A percentile compares a stretch with the other conserved stretches of the same genome.
Conservation (phyloP, 1,140 invertebrate genomes). For the Drosophila repletoides region DNA sequence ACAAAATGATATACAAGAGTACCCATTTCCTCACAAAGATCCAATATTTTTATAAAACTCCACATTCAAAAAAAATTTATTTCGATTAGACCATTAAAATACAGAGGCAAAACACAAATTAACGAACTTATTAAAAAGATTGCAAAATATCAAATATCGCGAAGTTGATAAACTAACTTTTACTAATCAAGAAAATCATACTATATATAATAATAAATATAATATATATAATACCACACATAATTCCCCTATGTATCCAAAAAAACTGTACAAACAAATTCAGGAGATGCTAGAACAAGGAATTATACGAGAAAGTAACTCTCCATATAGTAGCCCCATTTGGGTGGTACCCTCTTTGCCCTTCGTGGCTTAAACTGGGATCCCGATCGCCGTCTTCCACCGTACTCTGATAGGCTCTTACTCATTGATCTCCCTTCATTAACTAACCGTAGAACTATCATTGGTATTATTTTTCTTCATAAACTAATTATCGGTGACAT, state of each 20-base stretch:
- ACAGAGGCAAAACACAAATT: background rate
- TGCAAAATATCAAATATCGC: background rate
- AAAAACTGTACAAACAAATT: slow-evolving; percentile 55
- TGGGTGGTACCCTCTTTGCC: too few relatives aligned
- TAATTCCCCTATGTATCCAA: slow-evolving; percentile 1
- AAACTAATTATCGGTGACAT: too few relatives aligned
- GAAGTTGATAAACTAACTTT: slow-evolving; percentile 13
- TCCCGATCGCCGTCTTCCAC: too few relatives aligned
- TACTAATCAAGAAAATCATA: slow-evolving; percentile 13
- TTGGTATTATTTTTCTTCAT: too few relatives aligned
- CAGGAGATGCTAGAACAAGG: slow-evolving; percentile 51
- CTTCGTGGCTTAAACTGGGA: background rate
- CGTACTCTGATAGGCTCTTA: too few relatives aligned
- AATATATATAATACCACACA: slow-evolving; percentile 8
- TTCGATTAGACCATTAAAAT: background rate
- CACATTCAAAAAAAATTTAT: too few relatives aligned
- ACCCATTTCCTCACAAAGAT: background rate
- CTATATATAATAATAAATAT: too few relatives aligned
- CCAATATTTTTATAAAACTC: background rate
- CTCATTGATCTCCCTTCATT: too few relatives aligned
- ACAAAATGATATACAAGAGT: too few relatives aligned
- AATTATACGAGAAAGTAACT: slow-evolving; percentile 58
- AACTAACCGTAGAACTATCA: too few relatives aligned
- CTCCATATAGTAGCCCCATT: slow-evolving; percentile 46
- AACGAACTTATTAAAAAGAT: background rate